Evolutionary conservation across 2,888 invertebrate genomes (phyloP).

Genomic region (Teleiodes luculella): DNA sequence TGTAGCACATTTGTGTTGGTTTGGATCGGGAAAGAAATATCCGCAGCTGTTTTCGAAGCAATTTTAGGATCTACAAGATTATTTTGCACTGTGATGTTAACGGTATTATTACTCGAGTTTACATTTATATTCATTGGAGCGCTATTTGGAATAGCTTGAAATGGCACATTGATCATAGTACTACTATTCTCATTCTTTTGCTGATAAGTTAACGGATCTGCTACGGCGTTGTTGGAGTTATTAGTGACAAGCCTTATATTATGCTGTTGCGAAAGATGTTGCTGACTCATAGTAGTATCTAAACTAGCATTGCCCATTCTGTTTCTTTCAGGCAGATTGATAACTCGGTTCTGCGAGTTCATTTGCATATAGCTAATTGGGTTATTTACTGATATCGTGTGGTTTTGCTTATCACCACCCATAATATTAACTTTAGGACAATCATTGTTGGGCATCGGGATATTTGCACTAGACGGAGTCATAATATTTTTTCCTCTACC

Average conservation of each 20-base stretch:
- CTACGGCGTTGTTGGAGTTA: constrained; percentile 52
- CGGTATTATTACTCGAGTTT: constrained; percentile 72
- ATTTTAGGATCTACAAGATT: constrained; percentile 73
- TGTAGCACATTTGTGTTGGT: constrained; percentile 52
- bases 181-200: constrained; percentile 62
- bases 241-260: constrained; percentile 72
- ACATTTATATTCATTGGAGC: constrained; percentile 75
- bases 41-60: constrained; percentile 63
- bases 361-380: constrained; percentile 72
- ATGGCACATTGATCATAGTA: constrained; percentile 74
- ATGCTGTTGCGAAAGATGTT: constrained; percentile 68
- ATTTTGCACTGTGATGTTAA: constrained; percentile 72
- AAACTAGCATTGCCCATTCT: constrained; percentile 56
- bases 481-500: constrained; percentile 67
- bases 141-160: constrained; percentile 73
- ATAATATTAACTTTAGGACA: constrained; percentile 65
- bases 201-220: constrained; percentile 63
- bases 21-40: constrained; percentile 67
- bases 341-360: constrained; percentile 67
- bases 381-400: constrained; percentile 64
- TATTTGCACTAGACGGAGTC: constrained; percentile 50
- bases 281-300: constrained; percentile 61
- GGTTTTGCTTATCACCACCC: constrained; percentile 62
- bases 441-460: constrained; percentile 57
- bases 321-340: constrained; percentile 68